Conservation (phyloP, 2,113 vertebrate genomes). For the Periophthalmodon schlosseri region DNA sequence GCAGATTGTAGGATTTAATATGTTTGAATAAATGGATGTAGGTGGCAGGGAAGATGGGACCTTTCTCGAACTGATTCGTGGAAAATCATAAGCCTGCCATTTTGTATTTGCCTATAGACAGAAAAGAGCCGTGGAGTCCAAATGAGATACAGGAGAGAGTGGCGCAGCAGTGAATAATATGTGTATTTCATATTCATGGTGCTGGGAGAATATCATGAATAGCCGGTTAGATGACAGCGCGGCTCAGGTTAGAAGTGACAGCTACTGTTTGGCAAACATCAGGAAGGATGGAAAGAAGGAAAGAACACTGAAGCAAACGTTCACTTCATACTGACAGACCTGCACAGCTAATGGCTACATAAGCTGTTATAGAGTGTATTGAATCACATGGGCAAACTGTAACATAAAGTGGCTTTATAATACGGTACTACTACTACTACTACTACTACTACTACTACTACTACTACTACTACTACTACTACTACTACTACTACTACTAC, state of each 20-base stretch:
- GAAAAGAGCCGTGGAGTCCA: constrained; percentile 32
- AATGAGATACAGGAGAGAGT: constrained; percentile 40
- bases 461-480: too few species aligned
- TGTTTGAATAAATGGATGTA: constrained; percentile 22
- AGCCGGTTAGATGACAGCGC: constrained; percentile 22
- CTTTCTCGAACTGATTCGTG: constrained; percentile 20
- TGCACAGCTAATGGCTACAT: constrained; percentile 21
- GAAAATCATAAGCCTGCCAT: constrained; percentile 46
- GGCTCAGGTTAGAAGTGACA: constrained; percentile 38
- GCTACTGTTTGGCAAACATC: constrained; percentile 31
- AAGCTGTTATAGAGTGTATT: background rate
- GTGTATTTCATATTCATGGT: constrained; percentile 48
- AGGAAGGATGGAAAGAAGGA: constrained; percentile 13
- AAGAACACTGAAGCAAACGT: constrained; percentile 8
- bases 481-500: too few species aligned
- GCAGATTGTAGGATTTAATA: constrained; percentile 7
- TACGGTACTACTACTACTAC: too few species aligned
- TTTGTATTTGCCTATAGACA: constrained; percentile 38
- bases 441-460: too few species aligned
- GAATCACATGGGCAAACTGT: background rate
- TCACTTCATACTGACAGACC: constrained; percentile 13
- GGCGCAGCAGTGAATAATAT: constrained; percentile 46
- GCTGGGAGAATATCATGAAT: constrained; percentile 43
- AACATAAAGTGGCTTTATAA: too few species aligned
- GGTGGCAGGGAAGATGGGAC: constrained; percentile 10